phyloP scores from a whole-genome alignment of 2,113 vertebrate species.

The Oxygymnocypris stewartii region DNA sequence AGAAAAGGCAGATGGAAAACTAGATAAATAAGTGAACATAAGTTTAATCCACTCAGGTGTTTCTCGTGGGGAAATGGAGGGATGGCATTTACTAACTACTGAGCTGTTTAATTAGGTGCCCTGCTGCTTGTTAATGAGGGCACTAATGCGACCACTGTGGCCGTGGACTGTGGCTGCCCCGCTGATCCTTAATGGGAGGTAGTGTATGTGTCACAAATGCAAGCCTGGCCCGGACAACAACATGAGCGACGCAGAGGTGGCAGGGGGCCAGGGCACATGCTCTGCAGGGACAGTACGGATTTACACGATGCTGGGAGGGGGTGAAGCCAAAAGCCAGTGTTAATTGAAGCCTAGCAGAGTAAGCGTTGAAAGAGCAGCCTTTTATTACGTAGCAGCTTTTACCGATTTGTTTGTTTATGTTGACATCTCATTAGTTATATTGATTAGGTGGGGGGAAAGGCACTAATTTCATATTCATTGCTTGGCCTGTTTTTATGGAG shows the following conservation, averaged over 20 bases:
- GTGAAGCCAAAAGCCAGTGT: conserved; percentile 44
- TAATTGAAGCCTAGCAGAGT: conserved; percentile 67
- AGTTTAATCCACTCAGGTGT: conserved; percentile 57
- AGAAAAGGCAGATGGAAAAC: background rate
- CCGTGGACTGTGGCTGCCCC: conserved; percentile 51
- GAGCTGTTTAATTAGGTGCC: conserved; percentile 68
- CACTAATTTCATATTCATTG: conserved; percentile 47
- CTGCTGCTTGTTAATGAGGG: conserved; percentile 70
- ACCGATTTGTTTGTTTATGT: conserved; percentile 46
- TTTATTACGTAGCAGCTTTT: conserved; percentile 38
- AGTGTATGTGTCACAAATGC: conserved; percentile 47
- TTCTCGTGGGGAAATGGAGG: conserved; percentile 54
- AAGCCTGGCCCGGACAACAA: conserved; percentile 41
- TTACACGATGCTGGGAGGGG: conserved; percentile 61
- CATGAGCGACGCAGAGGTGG: background rate
- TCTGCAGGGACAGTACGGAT: conserved; percentile 51
- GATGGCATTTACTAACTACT: conserved; percentile 60
- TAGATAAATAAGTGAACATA: conserved; percentile 22
- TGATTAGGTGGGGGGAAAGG: conserved; percentile 39
- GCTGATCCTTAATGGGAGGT: conserved; percentile 63
- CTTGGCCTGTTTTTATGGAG: conserved; percentile 32
- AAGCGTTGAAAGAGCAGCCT: conserved; percentile 50
- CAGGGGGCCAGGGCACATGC: conserved; percentile 21
- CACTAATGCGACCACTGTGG: conserved; percentile 58
- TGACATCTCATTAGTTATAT: conserved; percentile 52